Conservation (phyloP, 2,113 vertebrate species). For the Esox niger region DNA sequence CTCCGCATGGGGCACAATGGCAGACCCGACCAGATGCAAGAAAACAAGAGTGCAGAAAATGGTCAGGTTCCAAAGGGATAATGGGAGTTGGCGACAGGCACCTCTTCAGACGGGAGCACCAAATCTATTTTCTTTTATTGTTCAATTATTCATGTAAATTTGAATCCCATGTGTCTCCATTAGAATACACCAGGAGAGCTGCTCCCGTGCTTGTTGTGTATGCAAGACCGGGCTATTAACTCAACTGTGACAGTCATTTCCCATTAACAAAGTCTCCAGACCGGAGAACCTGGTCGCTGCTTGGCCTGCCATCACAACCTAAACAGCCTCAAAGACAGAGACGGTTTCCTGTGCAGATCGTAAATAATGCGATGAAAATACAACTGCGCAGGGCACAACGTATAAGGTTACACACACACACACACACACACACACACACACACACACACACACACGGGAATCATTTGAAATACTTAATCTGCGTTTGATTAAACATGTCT, state of each 20-base stretch:
- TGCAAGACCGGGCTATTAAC: conserved; percentile 32
- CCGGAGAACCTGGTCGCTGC: not conserved
- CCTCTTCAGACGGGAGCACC: not conserved
- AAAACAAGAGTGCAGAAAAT: no score
- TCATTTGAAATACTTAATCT: no score
- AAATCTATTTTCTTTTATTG: not conserved
- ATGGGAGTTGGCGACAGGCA: conserved; percentile 16
- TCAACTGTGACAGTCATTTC: conserved; percentile 27
- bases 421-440: no score
- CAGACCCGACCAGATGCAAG: not conserved
- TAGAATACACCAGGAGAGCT: conserved; percentile 22
- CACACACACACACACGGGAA: no score
- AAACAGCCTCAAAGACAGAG: conserved; percentile 14
- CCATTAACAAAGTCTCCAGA: conserved; percentile 31
- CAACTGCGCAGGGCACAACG: no score
- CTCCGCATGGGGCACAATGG: conserved; percentile 28
- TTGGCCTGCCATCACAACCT: conserved; percentile 23
- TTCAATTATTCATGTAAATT: conserved; percentile 43
- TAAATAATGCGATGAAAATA: conserved; percentile 1
- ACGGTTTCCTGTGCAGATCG: conserved; percentile 8
- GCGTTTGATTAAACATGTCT: no score
- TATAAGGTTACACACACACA: no score
- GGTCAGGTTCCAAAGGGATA: not conserved
- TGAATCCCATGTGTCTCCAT: conserved; percentile 32
- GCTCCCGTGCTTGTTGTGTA: conserved; percentile 23